phyloP scores from a whole-genome alignment of 2,797 vertebrate genomes.

The Anableps anableps region DNA sequence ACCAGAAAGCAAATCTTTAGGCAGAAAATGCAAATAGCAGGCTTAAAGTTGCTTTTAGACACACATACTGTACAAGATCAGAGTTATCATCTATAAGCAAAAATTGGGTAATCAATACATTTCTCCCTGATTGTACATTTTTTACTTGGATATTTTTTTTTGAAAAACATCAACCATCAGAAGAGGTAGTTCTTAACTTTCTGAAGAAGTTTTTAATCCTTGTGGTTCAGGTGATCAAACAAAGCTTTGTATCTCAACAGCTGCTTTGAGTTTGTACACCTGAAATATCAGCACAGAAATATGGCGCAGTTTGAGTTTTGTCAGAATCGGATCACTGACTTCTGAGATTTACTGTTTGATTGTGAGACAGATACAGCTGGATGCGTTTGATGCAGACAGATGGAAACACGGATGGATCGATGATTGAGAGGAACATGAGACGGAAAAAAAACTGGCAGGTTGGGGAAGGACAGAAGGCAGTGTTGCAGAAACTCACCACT shows the following conservation, averaged over 20 bases:
- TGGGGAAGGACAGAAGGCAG: constrained; percentile 3
- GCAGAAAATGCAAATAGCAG: not conserved
- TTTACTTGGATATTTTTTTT: too few relatives aligned
- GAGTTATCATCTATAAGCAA: not conserved
- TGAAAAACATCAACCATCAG: not conserved
- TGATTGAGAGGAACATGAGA: constrained; percentile 30
- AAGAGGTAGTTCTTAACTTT: not conserved
- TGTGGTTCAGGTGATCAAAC: not conserved
- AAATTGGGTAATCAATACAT: not conserved
- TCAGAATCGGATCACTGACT: constrained; percentile 36
- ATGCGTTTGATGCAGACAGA: constrained; percentile 31
- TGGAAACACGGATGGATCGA: constrained; percentile 28
- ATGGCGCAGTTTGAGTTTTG: constrained; percentile 11
- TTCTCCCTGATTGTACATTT: not conserved
- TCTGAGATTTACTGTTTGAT: constrained; percentile 42
- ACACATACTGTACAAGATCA: not conserved
- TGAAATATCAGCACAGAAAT: constrained; percentile 16
- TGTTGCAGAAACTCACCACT: constrained; percentile 10
- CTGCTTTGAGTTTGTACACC: constrained; percentile 29
- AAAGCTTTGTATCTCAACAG: constrained; percentile 16
- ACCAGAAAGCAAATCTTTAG: not conserved
- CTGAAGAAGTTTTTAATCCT: not conserved
- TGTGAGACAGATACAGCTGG: constrained; percentile 46
- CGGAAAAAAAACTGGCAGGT: constrained; percentile 1
- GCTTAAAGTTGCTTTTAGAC: not conserved